phyloP scores from a whole-genome alignment of 1,140 invertebrate species.

The Pseudomyrmex concolor region DNA sequence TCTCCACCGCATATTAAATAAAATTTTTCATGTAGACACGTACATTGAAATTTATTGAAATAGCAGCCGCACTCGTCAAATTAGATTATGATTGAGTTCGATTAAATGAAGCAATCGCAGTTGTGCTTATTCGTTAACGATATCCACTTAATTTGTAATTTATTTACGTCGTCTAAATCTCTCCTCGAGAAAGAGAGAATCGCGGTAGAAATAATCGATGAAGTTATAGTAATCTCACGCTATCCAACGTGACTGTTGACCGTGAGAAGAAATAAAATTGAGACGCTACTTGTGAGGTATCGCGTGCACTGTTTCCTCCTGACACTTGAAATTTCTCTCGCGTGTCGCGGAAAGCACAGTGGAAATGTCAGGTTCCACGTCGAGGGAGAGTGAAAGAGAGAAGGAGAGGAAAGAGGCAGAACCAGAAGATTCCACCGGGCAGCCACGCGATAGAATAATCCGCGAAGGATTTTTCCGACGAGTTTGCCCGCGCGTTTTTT shows the following conservation, averaged over 20 bases:
- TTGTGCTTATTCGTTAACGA: background rate
- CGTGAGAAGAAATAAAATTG: background rate
- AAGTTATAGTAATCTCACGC: background rate
- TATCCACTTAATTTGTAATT: background rate
- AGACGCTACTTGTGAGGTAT: conserved; percentile 33
- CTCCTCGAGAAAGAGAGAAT: too few species aligned
- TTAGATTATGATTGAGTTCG: background rate
- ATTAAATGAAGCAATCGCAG: background rate
- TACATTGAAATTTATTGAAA: background rate
- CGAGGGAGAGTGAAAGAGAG: background rate
- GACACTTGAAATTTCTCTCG: conserved; percentile 48
- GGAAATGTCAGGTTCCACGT: conserved; percentile 23
- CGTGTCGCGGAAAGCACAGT: conserved; percentile 23
- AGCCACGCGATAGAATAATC: conserved; percentile 35
- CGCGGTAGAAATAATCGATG: too few species aligned
- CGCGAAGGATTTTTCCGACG: conserved; percentile 54
- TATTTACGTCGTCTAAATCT: too few species aligned
- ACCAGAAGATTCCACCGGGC: conserved; percentile 13
- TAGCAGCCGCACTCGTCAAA: background rate
- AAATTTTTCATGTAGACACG: background rate
- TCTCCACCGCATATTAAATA: background rate
- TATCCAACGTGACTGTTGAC: background rate
- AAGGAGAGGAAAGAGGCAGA: background rate
- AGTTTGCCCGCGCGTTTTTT: conserved; percentile 32
- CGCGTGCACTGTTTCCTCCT: conserved; percentile 13